Conservation (phyloP, 2,888 invertebrate genomes). For the Drosophila quasianomalipes region DNA sequence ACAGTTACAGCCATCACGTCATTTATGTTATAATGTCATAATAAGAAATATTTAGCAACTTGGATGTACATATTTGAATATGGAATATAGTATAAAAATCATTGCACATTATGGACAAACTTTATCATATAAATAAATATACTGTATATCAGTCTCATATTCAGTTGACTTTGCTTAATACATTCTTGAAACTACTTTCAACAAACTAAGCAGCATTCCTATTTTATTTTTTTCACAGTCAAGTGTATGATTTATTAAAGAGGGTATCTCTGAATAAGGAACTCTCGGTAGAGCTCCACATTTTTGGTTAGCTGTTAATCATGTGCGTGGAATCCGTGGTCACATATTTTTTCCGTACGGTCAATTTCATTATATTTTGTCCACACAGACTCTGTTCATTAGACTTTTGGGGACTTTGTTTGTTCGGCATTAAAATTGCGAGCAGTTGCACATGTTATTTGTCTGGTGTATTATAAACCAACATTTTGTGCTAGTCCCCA, state of each 20-base stretch:
- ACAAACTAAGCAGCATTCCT: not conserved
- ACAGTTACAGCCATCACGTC: not conserved
- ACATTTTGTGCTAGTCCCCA: constrained; percentile 17
- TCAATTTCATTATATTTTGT: not conserved
- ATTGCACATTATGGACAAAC: not conserved
- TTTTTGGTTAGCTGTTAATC: not conserved
- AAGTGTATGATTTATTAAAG: not conserved
- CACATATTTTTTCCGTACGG: not conserved
- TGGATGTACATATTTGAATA: not conserved
- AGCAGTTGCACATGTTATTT: not conserved
- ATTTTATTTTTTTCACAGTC: not conserved
- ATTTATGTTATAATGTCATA: not conserved
- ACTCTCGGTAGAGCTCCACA: too few species aligned
- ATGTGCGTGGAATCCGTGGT: not conserved
- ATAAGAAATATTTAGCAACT: not conserved
- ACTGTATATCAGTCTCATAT: not conserved
- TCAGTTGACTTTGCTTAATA: not conserved
- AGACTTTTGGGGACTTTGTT: not conserved
- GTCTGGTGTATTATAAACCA: constrained; percentile 11
- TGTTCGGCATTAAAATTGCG: not conserved
- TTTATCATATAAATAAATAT: not conserved
- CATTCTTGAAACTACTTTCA: not conserved
- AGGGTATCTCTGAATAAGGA: not conserved
- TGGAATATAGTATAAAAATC: not conserved
- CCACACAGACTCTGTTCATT: not conserved